Percentiles rank a stretch among this genome's conserved stretches.
Evolutionary conservation across 2,888 invertebrate species (phyloP).

Genomic region (Perithous albicinctus): DNA sequence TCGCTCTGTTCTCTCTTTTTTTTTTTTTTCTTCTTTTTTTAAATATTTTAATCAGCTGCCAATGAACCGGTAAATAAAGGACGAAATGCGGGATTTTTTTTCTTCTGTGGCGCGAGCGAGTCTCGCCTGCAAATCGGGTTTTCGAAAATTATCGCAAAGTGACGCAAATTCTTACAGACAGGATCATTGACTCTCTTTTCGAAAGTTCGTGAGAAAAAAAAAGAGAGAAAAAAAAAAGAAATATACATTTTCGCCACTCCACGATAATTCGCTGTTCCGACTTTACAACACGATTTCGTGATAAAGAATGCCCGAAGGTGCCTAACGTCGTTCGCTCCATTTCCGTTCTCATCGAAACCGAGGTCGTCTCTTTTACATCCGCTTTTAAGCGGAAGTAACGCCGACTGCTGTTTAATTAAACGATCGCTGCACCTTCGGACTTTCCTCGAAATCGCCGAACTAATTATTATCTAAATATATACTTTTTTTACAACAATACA

Average conservation of each 20-base stretch:
- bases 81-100: slow-evolving; percentile 36
- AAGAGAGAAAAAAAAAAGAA: too few relatives aligned
- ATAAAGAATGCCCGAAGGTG: slow-evolving; percentile 21
- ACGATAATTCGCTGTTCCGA: slow-evolving; percentile 35
- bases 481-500: slow-evolving; percentile 64
- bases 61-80: slow-evolving; percentile 29
- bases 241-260: slow-evolving; percentile 34
- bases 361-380: slow-evolving; percentile 11
- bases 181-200: slow-evolving; percentile 41
- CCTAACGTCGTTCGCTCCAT: neutral
- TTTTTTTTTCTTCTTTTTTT: neutral
- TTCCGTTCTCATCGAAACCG: slow-evolving; percentile 2
- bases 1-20: too few relatives aligned
- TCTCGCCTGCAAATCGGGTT: slow-evolving; percentile 48
- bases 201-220: slow-evolving; percentile 60
- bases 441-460: slow-evolving; percentile 27
- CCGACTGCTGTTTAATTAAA: slow-evolving; percentile 10
- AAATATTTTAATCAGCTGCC: slow-evolving; percentile 32
- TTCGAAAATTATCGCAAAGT: slow-evolving; percentile 21
- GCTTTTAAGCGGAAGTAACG: slow-evolving; percentile 4
- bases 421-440: slow-evolving; percentile 7
- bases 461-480: slow-evolving; percentile 51
- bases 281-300: slow-evolving; percentile 61
- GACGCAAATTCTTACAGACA: slow-evolving; percentile 13
- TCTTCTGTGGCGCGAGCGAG: slow-evolving; percentile 53